These are phyloP conservation scores for Aradus depressus DNA, from an alignment of 2,888 invertebrate species.

Conservation along the genomic window DNA sequence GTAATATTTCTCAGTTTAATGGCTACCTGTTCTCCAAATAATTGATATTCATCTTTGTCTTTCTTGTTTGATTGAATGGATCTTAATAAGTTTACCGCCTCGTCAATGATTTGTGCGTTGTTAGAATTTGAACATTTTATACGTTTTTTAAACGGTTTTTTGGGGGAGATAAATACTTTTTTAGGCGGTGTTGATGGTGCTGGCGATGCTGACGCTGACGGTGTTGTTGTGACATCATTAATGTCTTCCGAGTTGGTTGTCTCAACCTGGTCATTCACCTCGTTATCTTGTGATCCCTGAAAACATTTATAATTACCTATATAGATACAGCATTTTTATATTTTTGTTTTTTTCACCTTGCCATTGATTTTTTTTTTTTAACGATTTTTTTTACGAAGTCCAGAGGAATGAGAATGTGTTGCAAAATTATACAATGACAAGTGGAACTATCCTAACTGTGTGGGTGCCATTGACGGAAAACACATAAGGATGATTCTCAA, in stretches of 20 bases:
- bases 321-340: neutral
- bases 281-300: slow-evolving; percentile 11
- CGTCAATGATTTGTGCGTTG: slow-evolving; percentile 14
- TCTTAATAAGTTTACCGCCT: slow-evolving; percentile 15
- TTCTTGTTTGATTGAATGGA: slow-evolving; percentile 14
- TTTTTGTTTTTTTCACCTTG: slow-evolving; percentile 4
- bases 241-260: no score
- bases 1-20: slow-evolving; percentile 13
- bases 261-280: no score
- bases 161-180: slow-evolving; percentile 3
- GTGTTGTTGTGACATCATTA: slow-evolving; percentile 5
- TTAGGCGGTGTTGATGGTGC: neutral
- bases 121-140: neutral
- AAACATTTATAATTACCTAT: slow-evolving; percentile 4
- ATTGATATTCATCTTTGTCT: no score
- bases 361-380: slow-evolving; percentile 22
- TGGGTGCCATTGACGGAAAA: no score
- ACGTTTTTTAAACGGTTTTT: no score
- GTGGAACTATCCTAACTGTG: slow-evolving; percentile 32
- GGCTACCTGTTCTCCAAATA: slow-evolving; percentile 16
- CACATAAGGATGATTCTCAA: no score
- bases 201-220: neutral
- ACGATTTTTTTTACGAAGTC: slow-evolving; percentile 23
- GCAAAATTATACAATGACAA: slow-evolving; percentile 28
- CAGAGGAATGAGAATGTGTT: slow-evolving; percentile 30